Evolutionary conservation across 2,113 vertebrate species (phyloP), one percentile per base, ranked within the genome.

Genomic region (Cathartes aura): DNA sequence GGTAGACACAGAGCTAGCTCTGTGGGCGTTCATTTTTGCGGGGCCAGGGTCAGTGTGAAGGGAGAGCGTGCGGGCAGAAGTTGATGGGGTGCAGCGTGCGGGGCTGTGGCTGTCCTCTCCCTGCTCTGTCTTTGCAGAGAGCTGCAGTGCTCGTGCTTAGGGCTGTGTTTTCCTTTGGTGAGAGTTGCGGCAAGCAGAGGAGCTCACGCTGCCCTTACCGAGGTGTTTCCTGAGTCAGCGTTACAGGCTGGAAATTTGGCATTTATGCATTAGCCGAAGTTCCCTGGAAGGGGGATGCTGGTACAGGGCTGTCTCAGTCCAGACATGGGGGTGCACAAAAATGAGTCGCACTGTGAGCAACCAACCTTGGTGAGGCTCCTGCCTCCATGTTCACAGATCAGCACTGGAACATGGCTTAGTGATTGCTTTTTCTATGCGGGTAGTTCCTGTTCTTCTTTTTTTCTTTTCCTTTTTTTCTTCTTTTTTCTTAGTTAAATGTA

Each of bases 31-130:
- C 2, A 2, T 19, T 91, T 87, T n/a, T 40, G 36, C 73, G 42
- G 72, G 43, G 52, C 36, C 32, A 15, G 67, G 38, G 58, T 10
- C 26, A 5, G 13, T 24, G 53, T 20, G 58, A 58, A 34, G 23
- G 53, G 45, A 5, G 20, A 73, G 6, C 0, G 1, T 43, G 36
- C 47, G 81, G 59, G 58, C 67, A 50, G 43, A 34, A 63, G 55
- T 11, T 11, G 4, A 2, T 19, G n/a, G 66, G 32, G 29, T 32
- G 73, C 82, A 78, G 70, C 0, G 0, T 6, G 56, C 0, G 3
- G 34, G 14, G 55, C 36, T 70, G 59, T 19, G 48, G 47, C 53
- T 0, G 0, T 38, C 74, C 12, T 23, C 55, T 45, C 36, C 48
- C 45, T 29, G 58, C 53, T 45, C 43, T 47, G 34, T 22, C 40